These are phyloP conservation scores for Gyrodactylus salaris DNA, from an alignment of 1,140 invertebrate species.

Conservation along the genomic window DNA sequence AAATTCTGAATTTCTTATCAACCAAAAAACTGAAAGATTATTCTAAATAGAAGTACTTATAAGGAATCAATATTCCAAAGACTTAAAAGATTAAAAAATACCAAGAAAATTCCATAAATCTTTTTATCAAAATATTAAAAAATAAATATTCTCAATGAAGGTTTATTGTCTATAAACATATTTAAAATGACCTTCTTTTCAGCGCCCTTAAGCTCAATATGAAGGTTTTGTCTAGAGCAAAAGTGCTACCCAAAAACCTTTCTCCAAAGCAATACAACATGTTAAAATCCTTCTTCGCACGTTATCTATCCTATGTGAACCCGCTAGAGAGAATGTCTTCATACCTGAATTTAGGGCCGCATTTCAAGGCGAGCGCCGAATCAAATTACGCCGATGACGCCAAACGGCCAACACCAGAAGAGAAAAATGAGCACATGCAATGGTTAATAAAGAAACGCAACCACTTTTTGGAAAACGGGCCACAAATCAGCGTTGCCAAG, in stretches of 20 bases:
- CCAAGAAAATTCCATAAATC: too few relatives aligned
- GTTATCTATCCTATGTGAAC: neutral
- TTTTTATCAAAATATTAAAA: too few relatives aligned
- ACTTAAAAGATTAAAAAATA: too few relatives aligned
- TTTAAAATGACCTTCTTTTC: too few relatives aligned
- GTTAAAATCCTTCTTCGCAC: neutral
- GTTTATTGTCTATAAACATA: too few relatives aligned
- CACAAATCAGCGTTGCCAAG: neutral
- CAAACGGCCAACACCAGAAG: too few relatives aligned
- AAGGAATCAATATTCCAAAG: too few relatives aligned
- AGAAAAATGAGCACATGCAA: neutral
- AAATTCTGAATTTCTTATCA: too few relatives aligned
- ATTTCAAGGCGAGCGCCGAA: neutral
- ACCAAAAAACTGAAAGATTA: too few relatives aligned
- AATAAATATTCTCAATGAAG: too few relatives aligned
- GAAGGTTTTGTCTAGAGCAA: neutral
- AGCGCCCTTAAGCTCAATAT: neutral
- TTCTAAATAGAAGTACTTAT: too few relatives aligned
- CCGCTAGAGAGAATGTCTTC: neutral
- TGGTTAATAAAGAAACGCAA: neutral
- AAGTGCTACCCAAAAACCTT: neutral
- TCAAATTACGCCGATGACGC: neutral
- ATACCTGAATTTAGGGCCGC: neutral
- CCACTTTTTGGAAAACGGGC: neutral
- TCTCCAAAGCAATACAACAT: neutral